Conservation (phyloP, 2,888 invertebrate genomes). For the Lamellibrachia columna region DNA sequence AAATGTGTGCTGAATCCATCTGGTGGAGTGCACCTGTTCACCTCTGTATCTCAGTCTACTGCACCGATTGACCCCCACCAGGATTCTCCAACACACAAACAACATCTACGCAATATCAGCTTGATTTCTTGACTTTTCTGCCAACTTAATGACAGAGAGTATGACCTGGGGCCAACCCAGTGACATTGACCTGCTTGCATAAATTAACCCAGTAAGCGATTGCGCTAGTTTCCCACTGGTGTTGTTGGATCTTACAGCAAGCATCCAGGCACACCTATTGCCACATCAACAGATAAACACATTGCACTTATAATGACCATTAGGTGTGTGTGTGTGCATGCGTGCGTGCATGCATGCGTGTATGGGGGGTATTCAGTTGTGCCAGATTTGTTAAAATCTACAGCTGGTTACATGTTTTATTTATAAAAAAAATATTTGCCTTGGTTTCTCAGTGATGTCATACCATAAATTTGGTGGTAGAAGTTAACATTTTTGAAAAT, state of each 20-base stretch:
- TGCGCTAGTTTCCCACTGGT: not conserved
- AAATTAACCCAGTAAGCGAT: not conserved
- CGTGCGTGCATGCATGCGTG: not conserved
- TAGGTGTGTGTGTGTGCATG: not conserved
- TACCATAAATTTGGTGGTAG: not conserved
- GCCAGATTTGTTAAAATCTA: not conserved
- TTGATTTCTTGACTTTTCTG: constrained; percentile 9
- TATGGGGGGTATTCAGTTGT: not conserved
- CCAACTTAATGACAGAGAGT: not conserved
- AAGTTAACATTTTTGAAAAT: too few relatives aligned
- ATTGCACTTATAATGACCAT: not conserved
- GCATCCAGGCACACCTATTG: not conserved
- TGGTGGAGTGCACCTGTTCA: not conserved
- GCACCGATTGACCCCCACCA: not conserved
- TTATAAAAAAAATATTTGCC: not conserved
- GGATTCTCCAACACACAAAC: not conserved
- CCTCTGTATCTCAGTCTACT: not conserved
- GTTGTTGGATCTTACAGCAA: not conserved
- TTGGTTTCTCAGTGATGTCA: not conserved
- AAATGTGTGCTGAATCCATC: not conserved
- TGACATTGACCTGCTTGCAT: not conserved
- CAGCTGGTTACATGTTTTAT: not conserved
- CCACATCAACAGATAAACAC: constrained; percentile 9
- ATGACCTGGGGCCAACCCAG: not conserved
- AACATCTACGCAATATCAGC: not conserved